These are phyloP conservation scores for Toxostoma redivivum DNA, from an alignment of 2,113 vertebrate genomes.

Conservation along the genomic window DNA sequence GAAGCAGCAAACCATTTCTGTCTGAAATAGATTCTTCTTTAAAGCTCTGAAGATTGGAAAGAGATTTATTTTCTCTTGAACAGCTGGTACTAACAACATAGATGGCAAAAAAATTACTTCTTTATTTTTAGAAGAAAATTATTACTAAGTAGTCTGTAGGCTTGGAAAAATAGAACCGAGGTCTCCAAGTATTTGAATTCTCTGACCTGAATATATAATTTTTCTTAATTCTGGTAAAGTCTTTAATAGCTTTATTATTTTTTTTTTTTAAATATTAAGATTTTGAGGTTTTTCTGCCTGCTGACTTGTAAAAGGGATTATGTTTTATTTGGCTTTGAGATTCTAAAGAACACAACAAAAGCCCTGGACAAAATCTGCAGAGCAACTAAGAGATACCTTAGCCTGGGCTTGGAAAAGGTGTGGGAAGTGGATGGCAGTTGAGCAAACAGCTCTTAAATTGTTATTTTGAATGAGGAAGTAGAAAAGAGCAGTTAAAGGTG, in stretches of 20 bases:
- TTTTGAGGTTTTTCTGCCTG: neutral
- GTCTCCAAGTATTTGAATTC: neutral
- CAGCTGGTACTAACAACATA: neutral
- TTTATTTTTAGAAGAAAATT: slow-evolving; percentile 3
- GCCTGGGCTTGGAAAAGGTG: neutral
- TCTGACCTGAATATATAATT: neutral
- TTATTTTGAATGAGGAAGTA: neutral
- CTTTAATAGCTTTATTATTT: neutral
- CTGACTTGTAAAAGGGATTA: neutral
- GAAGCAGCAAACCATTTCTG: slow-evolving; percentile 23
- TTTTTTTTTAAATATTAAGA: neutral
- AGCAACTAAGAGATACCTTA: neutral
- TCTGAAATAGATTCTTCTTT: slow-evolving; percentile 17
- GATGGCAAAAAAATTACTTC: neutral
- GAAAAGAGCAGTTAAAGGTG: neutral
- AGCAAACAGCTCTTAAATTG: neutral
- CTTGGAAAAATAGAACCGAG: neutral
- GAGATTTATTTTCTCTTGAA: slow-evolving; percentile 8
- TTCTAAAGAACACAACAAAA: neutral
- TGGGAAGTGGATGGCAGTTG: neutral
- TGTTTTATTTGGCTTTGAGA: neutral
- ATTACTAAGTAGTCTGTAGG: neutral
- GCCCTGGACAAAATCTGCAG: neutral
- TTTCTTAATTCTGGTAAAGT: neutral
- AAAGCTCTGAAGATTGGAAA: neutral